phyloP scores from a whole-genome alignment of 2,113 vertebrate species.

The Psammodynastes pulverulentus region DNA sequence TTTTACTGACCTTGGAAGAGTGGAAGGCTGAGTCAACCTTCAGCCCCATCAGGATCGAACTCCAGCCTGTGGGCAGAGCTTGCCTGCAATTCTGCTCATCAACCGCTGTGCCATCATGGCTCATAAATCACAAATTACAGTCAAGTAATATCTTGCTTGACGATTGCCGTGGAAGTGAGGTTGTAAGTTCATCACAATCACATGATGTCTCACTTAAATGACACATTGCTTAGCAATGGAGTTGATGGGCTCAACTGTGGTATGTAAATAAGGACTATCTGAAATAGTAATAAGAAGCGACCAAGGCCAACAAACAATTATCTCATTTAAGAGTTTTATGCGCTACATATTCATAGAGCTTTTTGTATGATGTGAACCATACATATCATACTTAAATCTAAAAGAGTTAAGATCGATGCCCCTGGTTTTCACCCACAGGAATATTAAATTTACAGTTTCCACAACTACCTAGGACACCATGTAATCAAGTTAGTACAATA shows the following conservation, averaged over 20 bases:
- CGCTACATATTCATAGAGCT: not conserved
- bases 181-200: not conserved
- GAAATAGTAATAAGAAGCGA: not conserved
- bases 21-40: not conserved
- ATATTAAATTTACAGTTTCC: not conserved
- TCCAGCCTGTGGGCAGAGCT: not conserved
- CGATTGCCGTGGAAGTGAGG: not conserved
- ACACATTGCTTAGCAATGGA: not conserved
- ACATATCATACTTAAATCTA: not conserved
- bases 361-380: not conserved
- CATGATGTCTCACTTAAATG: not conserved
- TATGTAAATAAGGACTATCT: not conserved
- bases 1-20: not conserved
- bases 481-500: not conserved
- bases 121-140: not conserved
- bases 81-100: not conserved
- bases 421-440: not conserved
- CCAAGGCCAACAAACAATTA: not conserved
- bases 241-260: not conserved
- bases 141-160: not conserved
- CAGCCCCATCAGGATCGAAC: not conserved
- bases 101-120: not conserved
- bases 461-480: not conserved
- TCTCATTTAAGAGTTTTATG: not conserved
- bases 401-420: not conserved